phyloP scores from a whole-genome alignment of 2,797 vertebrate species.

The Peromyscus melanophrys region DNA sequence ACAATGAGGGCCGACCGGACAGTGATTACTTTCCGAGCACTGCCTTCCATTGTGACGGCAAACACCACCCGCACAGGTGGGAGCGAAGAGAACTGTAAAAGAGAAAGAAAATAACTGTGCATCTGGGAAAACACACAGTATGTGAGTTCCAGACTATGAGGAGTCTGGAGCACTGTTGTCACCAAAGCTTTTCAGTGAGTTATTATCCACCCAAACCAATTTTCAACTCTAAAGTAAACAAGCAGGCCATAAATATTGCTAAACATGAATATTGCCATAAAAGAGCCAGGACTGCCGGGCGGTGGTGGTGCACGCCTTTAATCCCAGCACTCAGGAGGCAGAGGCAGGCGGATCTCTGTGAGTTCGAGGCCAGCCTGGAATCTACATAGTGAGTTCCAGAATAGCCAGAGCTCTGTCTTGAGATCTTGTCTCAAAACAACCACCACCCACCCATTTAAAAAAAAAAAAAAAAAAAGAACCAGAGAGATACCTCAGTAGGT shows the following conservation, averaged over 20 bases:
- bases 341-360: neutral
- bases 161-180: neutral
- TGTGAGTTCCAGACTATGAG: neutral
- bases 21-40: conserved; percentile 97
- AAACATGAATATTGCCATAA: neutral
- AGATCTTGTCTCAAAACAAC: neutral
- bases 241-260: neutral
- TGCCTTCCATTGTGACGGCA: conserved; percentile 98
- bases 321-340: neutral
- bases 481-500: neutral
- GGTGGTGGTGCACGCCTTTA: neutral
- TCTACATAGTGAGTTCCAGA: neutral
- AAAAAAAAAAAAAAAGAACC: too few relatives aligned
- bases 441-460: too few relatives aligned
- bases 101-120: conserved; percentile 47
- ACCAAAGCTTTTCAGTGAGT: neutral
- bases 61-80: conserved; percentile 98
- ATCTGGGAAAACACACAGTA: neutral
- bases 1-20: conserved; percentile 97
- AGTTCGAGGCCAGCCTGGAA: neutral
- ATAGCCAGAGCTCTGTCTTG: neutral
- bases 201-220: neutral
- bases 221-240: neutral
- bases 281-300: neutral
- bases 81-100: conserved; percentile 95